Percentiles rank a stretch among this genome's conserved stretches.
Conservation (phyloP, 2,797 vertebrate species). For the Rhinella marina region DNA sequence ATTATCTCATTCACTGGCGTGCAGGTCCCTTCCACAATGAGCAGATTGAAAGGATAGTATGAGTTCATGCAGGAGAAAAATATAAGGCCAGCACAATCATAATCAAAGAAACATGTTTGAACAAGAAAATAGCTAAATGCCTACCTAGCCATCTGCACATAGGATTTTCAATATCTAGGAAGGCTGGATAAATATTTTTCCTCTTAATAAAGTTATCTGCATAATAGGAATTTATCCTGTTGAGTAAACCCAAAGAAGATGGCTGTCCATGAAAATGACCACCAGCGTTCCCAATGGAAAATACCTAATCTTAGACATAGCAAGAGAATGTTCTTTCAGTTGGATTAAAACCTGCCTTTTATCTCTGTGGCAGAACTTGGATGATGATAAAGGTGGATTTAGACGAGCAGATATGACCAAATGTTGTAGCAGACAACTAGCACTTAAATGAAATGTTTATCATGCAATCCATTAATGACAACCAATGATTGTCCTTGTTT, state of each 20-base stretch:
- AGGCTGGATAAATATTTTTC: conserved; percentile 32
- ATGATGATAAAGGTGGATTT: no score
- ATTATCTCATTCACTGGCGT: conserved; percentile 46
- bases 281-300: background rate
- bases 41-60: conserved; percentile 54
- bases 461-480: no score
- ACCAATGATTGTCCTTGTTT: no score
- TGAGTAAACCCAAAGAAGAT: conserved; percentile 13
- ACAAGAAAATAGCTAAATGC: conserved; percentile 48
- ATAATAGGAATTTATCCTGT: conserved; percentile 27
- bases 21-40: conserved; percentile 56
- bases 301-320: background rate
- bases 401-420: no score
- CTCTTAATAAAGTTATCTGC: conserved; percentile 37
- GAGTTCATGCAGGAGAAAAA: conserved; percentile 48
- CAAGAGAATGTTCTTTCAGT: no score
- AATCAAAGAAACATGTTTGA: conserved; percentile 43
- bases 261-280: background rate
- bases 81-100: conserved; percentile 39
- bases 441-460: no score
- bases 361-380: no score
- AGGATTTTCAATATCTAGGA: conserved; percentile 18
- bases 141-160: conserved; percentile 25
- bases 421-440: no score
- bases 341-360: no score